Base-by-base conservation (phyloP, 2,797 vertebrate genomes). In the Danio choprae region DNA sequence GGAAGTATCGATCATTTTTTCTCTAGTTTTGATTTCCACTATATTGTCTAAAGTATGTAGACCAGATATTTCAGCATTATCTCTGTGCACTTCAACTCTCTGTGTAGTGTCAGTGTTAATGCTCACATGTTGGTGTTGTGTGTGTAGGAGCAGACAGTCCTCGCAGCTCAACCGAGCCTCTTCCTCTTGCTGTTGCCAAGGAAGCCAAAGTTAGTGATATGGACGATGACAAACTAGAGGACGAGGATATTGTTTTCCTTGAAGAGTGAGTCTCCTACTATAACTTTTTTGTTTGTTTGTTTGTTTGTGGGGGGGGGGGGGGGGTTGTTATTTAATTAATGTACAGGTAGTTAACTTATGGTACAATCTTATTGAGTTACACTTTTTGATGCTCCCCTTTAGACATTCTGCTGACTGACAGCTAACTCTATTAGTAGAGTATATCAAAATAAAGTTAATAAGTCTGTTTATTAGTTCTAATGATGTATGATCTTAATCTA, bases 201-300 rank as follows among this genome's bases (percentile, higher is more conserved):
- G 96, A 99, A 84, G 98, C 97, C 51, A 99, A 97, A 91, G 97
- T 99, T 51, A 97, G 95, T 10, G 93, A 97, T 88, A 94, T 96
- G 93, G 95, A 96, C 84, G 98, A 99, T 0, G 97, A 99, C 88
- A 96, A 97, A 82, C 87, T 99, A 36, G 95, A 92, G 0, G 96
- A 99, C 12, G 98, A 99, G 4, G 97, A 99, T 68, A 88, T 98
- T 4, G 90, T 95, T 0, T 91, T 94, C 7, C 86, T 94, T 80
- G 94, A 97, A 59, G 93, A 91, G 97, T 99, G 87, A 97, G 97
- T 87, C 72, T 22, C 22, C 13, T 38, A n/a, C 18, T 56, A 4
- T n/a, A 22, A 73, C 7, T 56, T 2, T 29, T 38, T 71, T 43
- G 13, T 3, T 44, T 16, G 40, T 44, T n/a, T n/a, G n/a, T n/a